Conservation (phyloP, 2,113 vertebrate genomes). For the Stercorarius parasiticus region DNA sequence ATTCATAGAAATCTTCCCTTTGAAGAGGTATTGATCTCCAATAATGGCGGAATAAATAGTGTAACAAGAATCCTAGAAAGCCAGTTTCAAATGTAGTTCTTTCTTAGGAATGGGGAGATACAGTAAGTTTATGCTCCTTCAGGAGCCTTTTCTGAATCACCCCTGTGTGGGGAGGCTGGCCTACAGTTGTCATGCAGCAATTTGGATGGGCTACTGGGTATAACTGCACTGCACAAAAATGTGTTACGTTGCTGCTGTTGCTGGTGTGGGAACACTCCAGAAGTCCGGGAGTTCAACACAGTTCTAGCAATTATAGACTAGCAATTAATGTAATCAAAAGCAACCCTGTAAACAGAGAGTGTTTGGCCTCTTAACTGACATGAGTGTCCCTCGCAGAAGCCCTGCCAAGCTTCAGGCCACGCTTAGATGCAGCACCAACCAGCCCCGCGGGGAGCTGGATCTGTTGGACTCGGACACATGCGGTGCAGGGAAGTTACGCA, state of each 20-base stretch:
- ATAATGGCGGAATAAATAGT: conserved; percentile 7
- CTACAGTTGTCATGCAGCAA: not conserved
- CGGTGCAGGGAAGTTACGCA: not conserved
- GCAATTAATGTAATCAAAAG: not conserved
- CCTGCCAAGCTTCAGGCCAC: not conserved
- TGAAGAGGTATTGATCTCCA: conserved; percentile 43
- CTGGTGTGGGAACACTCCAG: not conserved
- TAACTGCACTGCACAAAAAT: not conserved
- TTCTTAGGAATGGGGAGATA: not conserved
- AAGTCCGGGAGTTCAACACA: not conserved
- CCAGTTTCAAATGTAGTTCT: not conserved
- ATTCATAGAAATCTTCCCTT: conserved; percentile 27
- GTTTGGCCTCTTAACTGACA: not conserved
- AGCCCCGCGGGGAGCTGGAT: fast-evolving
- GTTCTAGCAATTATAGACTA: not conserved
- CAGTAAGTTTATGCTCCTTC: not conserved
- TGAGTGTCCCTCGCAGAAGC: not conserved
- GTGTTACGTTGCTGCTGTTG: not conserved
- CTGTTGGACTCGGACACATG: not conserved
- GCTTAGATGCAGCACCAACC: no score
- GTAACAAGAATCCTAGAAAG: not conserved
- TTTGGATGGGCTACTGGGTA: not conserved
- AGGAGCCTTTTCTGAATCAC: not conserved
- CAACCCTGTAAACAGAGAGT: not conserved
- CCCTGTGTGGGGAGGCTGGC: not conserved